phyloP scores from a whole-genome alignment of 2,113 vertebrate genomes.

The Rhea pennata region DNA sequence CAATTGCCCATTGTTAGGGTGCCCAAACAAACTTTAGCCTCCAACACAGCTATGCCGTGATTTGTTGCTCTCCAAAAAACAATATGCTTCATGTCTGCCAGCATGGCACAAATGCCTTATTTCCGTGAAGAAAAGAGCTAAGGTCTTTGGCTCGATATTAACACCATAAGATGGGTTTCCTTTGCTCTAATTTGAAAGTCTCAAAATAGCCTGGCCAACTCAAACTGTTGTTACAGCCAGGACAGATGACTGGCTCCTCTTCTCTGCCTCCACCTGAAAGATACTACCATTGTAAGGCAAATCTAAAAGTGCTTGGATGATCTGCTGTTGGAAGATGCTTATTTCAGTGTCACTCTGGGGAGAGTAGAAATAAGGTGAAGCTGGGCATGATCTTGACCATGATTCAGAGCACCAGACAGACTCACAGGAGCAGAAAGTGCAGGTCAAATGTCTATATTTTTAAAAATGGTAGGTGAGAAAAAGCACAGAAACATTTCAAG shows the following conservation, averaged over 20 bases:
- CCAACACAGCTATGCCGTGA: background rate
- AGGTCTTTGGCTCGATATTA: background rate
- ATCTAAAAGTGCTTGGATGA: background rate
- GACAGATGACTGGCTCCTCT: background rate
- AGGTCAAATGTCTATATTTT: background rate
- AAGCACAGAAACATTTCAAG: background rate
- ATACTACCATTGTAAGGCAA: background rate
- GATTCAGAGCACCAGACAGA: background rate
- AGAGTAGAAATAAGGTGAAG: background rate
- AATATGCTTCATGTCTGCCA: background rate
- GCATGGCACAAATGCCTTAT: background rate
- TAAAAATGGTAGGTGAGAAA: background rate
- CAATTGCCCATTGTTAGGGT: background rate
- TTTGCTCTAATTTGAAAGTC: too few relatives aligned
- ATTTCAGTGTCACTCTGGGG: background rate
- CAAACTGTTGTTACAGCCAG: background rate
- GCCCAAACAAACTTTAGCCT: background rate
- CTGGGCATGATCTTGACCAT: background rate
- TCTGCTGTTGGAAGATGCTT: too few relatives aligned
- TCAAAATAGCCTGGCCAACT: background rate
- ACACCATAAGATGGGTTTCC: too few relatives aligned
- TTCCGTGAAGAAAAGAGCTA: background rate
- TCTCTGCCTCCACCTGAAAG: background rate
- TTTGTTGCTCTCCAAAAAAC: background rate
- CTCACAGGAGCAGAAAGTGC: background rate